phyloP scores from a whole-genome alignment of 37 sponge, comb jelly and placozoan species.

The Crambe crambe region DNA sequence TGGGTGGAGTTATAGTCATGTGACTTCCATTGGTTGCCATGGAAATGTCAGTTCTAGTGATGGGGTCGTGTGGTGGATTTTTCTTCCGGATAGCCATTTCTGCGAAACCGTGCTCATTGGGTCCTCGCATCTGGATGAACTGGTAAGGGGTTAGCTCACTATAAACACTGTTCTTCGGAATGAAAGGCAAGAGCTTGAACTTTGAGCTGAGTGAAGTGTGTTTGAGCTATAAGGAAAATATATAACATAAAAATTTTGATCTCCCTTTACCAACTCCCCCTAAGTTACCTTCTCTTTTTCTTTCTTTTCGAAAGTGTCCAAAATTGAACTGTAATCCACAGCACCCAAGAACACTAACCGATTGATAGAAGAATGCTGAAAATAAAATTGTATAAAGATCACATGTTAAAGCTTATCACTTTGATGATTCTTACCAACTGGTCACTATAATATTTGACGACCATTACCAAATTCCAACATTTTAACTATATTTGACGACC shows the following conservation, averaged over 20 bases:
- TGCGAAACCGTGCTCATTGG: slow-evolving; percentile 57
- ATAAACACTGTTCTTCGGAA: background rate
- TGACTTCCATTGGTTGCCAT: background rate
- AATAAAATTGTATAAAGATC: too few species aligned
- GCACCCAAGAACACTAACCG: slow-evolving; percentile 62
- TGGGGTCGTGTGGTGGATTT: too few species aligned
- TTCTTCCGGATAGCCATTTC: slow-evolving; percentile 50
- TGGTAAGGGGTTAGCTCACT: slow-evolving; percentile 17
- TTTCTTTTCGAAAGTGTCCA: slow-evolving; percentile 12
- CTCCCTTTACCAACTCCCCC: too few species aligned
- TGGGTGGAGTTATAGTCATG: too few species aligned
- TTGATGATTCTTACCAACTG: too few species aligned
- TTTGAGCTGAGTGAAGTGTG: background rate
- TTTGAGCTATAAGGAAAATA: background rate
- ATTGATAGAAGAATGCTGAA: background rate
- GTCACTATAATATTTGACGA: background rate
- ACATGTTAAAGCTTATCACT: too few species aligned
- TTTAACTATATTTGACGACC: background rate
- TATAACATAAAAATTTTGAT: too few species aligned
- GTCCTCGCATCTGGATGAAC: slow-evolving; percentile 62
- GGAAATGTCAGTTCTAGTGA: too few species aligned
- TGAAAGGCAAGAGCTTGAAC: slow-evolving; percentile 14
- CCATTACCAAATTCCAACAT: background rate
- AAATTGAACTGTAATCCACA: slow-evolving; percentile 34
- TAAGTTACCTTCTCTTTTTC: slow-evolving; percentile 55